Evolutionary conservation across 2,888 invertebrate genomes (phyloP), one percentile per base, ranked within the genome.

Genomic region (Spialia ferax): DNA sequence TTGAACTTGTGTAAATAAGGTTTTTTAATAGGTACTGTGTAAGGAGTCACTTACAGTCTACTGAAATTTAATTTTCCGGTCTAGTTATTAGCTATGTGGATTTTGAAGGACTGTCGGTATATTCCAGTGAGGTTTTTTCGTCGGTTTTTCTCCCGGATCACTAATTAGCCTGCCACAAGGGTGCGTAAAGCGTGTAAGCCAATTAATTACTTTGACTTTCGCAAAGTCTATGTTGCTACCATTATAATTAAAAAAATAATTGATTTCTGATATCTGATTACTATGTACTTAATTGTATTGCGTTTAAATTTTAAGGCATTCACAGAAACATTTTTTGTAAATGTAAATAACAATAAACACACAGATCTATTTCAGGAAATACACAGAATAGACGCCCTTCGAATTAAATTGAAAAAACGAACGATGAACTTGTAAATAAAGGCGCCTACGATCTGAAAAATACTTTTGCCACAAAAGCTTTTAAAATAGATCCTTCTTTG

Each of bases 1-100:
- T 55, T 55, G 54, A 42, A 54, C 63, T 63, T 22, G 5, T n/a
- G 26, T 56, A 7, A 2, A 10, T 3, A 54, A n/a, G 15, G 20
- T 11, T 48, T 48, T 22, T 22, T 48, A 45, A 45, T n/a, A n/a
- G n/a, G n/a, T n/a, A n/a, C n/a, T n/a, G n/a, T n/a, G n/a, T n/a
- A n/a, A n/a, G n/a, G n/a, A n/a, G n/a, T n/a, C n/a, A n/a, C n/a
- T n/a, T n/a, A n/a, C n/a, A n/a, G n/a, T n/a, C n/a, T n/a, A n/a
- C n/a, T n/a, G n/a, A n/a, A n/a, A n/a, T n/a, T n/a, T n/a, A n/a
- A n/a, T n/a, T n/a, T n/a, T n/a, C n/a, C n/a, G n/a, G n/a, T n/a
- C n/a, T n/a, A n/a, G n/a, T n/a, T n/a, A n/a, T n/a, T n/a, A n/a
- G n/a, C n/a, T n/a, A 38, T 26, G 11, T 38, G 2, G 20, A 8